Evolutionary conservation across 2,888 invertebrate genomes (phyloP), one percentile per base, ranked within the genome.

Genomic region (Agonopterix heracliana): DNA sequence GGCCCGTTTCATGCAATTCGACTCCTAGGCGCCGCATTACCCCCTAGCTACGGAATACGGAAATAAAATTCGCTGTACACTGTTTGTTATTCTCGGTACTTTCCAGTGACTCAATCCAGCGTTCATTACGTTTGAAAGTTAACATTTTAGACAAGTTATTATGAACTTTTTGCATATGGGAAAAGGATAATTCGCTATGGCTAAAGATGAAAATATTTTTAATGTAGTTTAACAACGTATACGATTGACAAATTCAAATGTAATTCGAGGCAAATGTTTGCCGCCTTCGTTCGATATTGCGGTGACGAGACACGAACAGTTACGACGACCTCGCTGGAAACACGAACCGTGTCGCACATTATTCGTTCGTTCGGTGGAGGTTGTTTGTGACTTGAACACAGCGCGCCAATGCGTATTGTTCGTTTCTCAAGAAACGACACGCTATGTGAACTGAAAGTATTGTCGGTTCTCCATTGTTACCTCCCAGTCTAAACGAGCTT

Each of bases 1-100:
- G 47, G 47, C 59, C 60, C 54, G 57, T 65, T 70, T 66, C 61
- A 68, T 68, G 63, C 59, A 63, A 65, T 66, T 66, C 62, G 53
- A 65, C 62, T 65, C 61, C 55, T 58, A 57, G 64, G 56, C 57
- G 62, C 62, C 63, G 59, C 59, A 51, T 54, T 56, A 55, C 55
- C 59, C 56, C 58, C 52, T 59, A 56, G 57, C 59, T 59, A 49
- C 26, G 26, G 26, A 54, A 54, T 54, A 57, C 54, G 56, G 56
- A 63, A 63, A 66, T 62, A 63, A 60, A 60, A 56, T 53, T 54
- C 49, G 52, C 54, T 54, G 52, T 48, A 56, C 54, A 52, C 52
- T 50, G 53, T 60, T 55, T 56, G 47, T 52, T 57, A 51, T 55
- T 52, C 44, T 42, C 45, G 43, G 45, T 45, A 43, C 14, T 36